These are phyloP conservation scores for Amphiura filiformis DNA, from an alignment of 35 echinoderm and acorn worm genomes.

Conservation along the genomic window DNA sequence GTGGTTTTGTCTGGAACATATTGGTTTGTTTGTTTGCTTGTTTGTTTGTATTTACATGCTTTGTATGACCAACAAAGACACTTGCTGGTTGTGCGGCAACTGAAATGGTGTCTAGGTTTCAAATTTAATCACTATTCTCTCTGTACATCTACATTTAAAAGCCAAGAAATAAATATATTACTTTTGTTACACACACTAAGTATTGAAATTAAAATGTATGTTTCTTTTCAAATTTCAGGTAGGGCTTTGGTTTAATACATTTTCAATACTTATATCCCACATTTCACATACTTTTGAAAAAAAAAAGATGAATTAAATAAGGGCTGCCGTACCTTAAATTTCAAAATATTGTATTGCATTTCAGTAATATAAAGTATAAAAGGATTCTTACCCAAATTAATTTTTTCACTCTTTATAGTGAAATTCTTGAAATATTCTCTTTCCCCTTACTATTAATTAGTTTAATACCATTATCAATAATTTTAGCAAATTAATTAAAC, in stretches of 20 bases:
- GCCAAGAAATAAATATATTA: background rate
- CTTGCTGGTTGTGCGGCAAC: background rate
- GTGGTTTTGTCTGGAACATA: too few relatives aligned
- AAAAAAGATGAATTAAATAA: background rate
- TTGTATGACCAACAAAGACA: background rate
- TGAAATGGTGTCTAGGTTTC: background rate
- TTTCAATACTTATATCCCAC: background rate
- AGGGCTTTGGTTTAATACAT: background rate
- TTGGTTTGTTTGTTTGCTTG: too few relatives aligned
- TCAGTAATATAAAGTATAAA: slow-evolving; percentile 9
- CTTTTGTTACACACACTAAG: background rate
- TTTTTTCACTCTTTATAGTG: background rate
- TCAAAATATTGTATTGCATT: background rate
- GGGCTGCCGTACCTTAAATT: background rate
- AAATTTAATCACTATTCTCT: background rate
- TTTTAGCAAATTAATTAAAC: background rate
- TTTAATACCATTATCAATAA: background rate
- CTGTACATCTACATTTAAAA: background rate
- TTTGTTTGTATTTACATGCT: background rate
- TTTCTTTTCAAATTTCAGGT: background rate
- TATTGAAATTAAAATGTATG: background rate
- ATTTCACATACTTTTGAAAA: background rate
- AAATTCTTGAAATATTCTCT: background rate
- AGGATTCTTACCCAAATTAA: background rate
- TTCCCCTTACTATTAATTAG: background rate